Conservation (phyloP, 2,113 vertebrate genomes). For the Platycercus adscitus region DNA sequence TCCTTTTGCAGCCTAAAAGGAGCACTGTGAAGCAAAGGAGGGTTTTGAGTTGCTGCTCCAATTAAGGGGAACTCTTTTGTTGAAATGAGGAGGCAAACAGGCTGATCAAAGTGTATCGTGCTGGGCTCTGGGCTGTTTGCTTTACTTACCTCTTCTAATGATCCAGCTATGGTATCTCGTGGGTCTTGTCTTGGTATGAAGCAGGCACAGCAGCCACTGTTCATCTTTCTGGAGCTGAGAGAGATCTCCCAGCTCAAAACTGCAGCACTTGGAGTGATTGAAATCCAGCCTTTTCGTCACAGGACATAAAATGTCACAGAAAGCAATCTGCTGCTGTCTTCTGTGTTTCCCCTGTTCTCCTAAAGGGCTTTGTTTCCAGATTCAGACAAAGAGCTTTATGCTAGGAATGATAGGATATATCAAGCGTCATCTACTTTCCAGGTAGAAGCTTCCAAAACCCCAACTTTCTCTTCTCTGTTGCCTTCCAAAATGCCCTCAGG, state of each 20-base stretch:
- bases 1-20: not conserved
- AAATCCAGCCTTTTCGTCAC: not conserved
- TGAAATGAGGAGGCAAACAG: not conserved
- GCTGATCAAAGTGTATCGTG: not conserved
- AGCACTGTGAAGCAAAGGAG: not conserved
- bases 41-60: not conserved
- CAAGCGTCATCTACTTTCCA: not conserved
- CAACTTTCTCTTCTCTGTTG: slow-evolving; percentile 22
- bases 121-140: not conserved
- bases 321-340: not conserved
- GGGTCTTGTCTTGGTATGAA: not conserved
- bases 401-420: not conserved
- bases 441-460: not conserved
- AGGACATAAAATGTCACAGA: not conserved
- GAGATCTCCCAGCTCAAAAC: rapidly evolving
- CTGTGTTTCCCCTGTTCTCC: not conserved
- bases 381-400: not conserved
- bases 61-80: not conserved
- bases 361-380: not conserved
- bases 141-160: not conserved
- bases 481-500: slow-evolving; percentile 49
- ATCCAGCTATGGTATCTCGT: not conserved
- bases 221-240: rapidly evolving
- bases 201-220: not conserved
- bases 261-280: not conserved